Evolutionary conservation across 1,140 invertebrate species (phyloP), one percentile per base, ranked within the genome.

Genomic region (Drosophila lowei): DNA sequence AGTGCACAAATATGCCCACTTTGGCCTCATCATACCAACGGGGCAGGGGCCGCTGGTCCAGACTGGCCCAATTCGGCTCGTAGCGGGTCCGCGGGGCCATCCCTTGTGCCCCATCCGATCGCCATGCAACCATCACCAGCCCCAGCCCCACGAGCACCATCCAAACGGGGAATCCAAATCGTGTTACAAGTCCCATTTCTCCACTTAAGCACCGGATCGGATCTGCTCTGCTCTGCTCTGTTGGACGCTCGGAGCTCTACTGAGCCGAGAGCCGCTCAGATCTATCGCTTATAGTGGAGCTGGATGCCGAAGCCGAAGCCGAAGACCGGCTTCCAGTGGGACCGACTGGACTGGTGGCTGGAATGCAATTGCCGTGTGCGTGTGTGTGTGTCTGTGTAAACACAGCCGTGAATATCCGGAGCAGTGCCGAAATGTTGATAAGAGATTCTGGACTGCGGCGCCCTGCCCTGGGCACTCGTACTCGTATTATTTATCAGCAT

Each of bases 1-100:
- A 99, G 80, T 99, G 97, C 43, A 98, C 92, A 86, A 98, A 98
- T 64, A 98, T 98, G 15, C 97, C 97, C 72, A 99, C 93, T 92
- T 98, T 98, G 0, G 94, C 95, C 53, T 96, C 92, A 81, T 98
- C 97, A 83, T 96, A 99, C 98, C 97, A 99, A 8, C 77, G 15
- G 1, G 98, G 98, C 46, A 98, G 78, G 1, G 96, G 95, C 49
- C 98, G 92, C 8, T 92, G 93, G 85, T 99, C 98, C 64, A 99
- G 91, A 86, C 97, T 97, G 0, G 93, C 91, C 98, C 98, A 99
- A 41, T 93, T 94, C 5, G 96, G 94, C 52, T 93, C 59, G 77
- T 95, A 96, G 15, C 83, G 68, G 11, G 74, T 76, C 8, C 83
- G 68, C 2, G 54, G 65, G 11, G 77, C 74, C 2, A 70, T 53